Percentiles rank a stretch among this genome's conserved stretches.
These are phyloP conservation scores for Ammodytes dubius DNA, from an alignment of 2,113 vertebrate genomes.

Conservation along the genomic window DNA sequence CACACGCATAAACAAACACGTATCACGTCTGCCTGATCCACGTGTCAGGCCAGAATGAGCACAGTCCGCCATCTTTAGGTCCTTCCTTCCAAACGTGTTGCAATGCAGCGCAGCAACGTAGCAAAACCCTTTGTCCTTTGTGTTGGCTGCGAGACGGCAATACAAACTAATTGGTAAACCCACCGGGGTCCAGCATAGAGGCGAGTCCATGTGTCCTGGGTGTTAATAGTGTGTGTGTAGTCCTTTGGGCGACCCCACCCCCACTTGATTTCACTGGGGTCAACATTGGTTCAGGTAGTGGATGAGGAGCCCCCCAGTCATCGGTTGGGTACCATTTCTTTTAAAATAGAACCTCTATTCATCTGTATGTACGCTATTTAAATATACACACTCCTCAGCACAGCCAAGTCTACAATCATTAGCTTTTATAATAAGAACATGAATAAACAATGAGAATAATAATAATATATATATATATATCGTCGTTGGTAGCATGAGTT, in stretches of 20 bases:
- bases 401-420: constrained; percentile 85
- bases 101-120: neutral
- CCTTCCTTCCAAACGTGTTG: constrained; percentile 9
- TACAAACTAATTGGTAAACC: constrained; percentile 15
- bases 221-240: constrained; percentile 9
- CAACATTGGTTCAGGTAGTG: constrained; percentile 65
- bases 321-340: constrained; percentile 57
- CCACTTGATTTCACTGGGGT: constrained; percentile 4
- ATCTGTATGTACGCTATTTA: constrained; percentile 78
- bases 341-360: constrained; percentile 82
- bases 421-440: constrained; percentile 85
- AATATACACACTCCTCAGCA: constrained; percentile 84
- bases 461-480: constrained; percentile 76
- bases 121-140: constrained; percentile 22
- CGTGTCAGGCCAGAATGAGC: constrained; percentile 9
- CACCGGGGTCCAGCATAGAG: constrained; percentile 25
- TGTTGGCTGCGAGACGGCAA: neutral
- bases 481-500: constrained; percentile 72
- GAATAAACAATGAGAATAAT: constrained; percentile 81
- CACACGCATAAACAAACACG: constrained; percentile 29
- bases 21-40: constrained; percentile 24
- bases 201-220: constrained; percentile 18
- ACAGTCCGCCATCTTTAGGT: constrained; percentile 15
- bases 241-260: constrained; percentile 12
- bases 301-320: constrained; percentile 40